These are phyloP conservation scores for Eptatretus burgeri DNA, from an alignment of 2,113 vertebrate genomes.

Conservation along the genomic window DNA sequence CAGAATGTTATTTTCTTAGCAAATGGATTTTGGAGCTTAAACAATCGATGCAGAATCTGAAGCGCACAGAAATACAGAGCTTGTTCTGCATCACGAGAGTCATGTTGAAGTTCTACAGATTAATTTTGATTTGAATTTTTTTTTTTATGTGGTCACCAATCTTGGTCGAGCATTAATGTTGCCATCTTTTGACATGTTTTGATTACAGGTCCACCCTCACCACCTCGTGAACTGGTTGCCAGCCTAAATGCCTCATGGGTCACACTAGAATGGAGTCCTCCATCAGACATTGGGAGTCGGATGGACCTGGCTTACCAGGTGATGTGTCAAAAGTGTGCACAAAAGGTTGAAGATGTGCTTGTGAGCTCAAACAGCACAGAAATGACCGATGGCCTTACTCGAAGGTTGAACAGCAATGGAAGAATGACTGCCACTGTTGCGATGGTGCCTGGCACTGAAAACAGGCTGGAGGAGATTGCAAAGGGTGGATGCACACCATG, in stretches of 20 bases:
- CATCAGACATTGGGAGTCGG: constrained; percentile 1
- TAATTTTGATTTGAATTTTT: too few relatives aligned
- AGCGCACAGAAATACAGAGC: too few relatives aligned
- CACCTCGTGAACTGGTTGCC: background rate
- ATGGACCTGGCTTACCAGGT: background rate
- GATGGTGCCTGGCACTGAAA: constrained; percentile 56
- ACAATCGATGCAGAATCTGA: too few relatives aligned
- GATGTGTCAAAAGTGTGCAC: background rate
- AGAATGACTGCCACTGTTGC: constrained; percentile 63
- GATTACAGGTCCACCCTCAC: background rate
- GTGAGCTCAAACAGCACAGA: too few relatives aligned
- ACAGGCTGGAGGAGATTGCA: constrained; percentile 74
- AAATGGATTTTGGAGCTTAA: too few relatives aligned
- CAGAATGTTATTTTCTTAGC: too few relatives aligned
- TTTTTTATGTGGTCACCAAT: too few relatives aligned
- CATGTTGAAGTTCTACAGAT: too few relatives aligned
- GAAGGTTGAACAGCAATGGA: constrained; percentile 54
- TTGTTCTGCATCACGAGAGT: too few relatives aligned
- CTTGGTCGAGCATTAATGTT: too few relatives aligned
- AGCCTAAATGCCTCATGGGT: constrained; percentile 3
- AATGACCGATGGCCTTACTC: too few relatives aligned
- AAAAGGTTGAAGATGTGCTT: too few relatives aligned
- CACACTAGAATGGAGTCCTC: background rate
- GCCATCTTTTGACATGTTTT: background rate
- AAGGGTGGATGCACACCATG: constrained; percentile 65